Conservation (phyloP, 37 sponge, comb jelly and placozoan species). For the Aphrocallistes beatrix region DNA sequence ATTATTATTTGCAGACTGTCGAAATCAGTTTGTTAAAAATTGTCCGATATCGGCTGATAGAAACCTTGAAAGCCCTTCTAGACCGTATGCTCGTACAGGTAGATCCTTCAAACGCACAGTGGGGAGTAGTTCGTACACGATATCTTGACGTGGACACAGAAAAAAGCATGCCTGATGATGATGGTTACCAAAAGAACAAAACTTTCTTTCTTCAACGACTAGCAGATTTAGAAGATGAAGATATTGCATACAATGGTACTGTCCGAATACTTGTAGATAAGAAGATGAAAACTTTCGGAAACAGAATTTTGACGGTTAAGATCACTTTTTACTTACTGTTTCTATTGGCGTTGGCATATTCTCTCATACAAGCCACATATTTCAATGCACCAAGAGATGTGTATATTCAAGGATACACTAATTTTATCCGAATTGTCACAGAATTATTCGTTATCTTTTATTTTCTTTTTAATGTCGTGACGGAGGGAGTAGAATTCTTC, state of each 20-base stretch:
- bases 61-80: not conserved
- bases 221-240: not conserved
- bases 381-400: not conserved
- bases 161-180: not conserved
- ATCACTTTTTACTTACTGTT: not conserved
- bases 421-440: not conserved
- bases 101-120: not conserved
- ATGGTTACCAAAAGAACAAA: not conserved
- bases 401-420: not conserved
- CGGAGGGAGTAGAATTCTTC: not conserved
- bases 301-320: not conserved
- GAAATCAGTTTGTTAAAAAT: not conserved
- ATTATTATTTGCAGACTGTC: not conserved
- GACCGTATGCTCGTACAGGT: not conserved
- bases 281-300: not conserved
- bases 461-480: not conserved
- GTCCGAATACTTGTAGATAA: not conserved
- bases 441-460: not conserved
- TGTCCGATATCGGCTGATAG: not conserved
- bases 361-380: not conserved
- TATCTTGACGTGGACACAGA: not conserved
- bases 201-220: not conserved
- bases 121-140: not conserved
- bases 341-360: not conserved
- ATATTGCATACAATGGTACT: not conserved